These are phyloP conservation scores for Cyprinella venusta DNA, from an alignment of 2,797 vertebrate genomes.

Conservation along the genomic window DNA sequence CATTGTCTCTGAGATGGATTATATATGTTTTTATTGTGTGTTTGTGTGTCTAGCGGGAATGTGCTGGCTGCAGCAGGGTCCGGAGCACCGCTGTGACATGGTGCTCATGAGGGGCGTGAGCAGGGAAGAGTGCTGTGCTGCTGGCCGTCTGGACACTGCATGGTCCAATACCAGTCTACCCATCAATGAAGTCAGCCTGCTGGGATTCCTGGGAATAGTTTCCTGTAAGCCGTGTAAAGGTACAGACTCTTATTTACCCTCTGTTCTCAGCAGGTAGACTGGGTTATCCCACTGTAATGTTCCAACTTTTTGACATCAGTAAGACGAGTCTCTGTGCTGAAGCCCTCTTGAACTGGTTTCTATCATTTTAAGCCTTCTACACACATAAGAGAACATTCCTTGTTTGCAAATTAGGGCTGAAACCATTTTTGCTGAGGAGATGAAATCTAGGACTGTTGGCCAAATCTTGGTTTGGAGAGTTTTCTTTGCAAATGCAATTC, in stretches of 20 bases:
- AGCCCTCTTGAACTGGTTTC: background rate
- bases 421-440: background rate
- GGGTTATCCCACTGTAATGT: background rate
- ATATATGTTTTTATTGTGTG: slow-evolving; percentile 13
- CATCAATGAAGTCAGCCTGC: slow-evolving; percentile 92
- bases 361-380: background rate
- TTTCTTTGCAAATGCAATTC: slow-evolving; percentile 64
- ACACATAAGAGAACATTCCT: slow-evolving; percentile 6
- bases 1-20: background rate
- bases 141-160: slow-evolving; percentile 86
- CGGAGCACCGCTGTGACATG: slow-evolving; percentile 90
- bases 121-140: slow-evolving; percentile 90
- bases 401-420: background rate
- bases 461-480: slow-evolving; percentile 25
- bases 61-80: slow-evolving; percentile 93
- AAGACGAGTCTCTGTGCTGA: background rate
- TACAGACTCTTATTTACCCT: slow-evolving; percentile 63
- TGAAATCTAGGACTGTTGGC: slow-evolving; percentile 1
- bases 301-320: slow-evolving; percentile 16
- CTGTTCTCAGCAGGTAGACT: background rate
- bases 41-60: slow-evolving; percentile 82
- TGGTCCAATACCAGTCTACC: slow-evolving; percentile 94
- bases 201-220: slow-evolving; percentile 91
- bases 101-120: slow-evolving; percentile 90
- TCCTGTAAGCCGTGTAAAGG: slow-evolving; percentile 96